phyloP scores from a whole-genome alignment of 1,140 invertebrate genomes.

The Pygmarrhopalites habei region DNA sequence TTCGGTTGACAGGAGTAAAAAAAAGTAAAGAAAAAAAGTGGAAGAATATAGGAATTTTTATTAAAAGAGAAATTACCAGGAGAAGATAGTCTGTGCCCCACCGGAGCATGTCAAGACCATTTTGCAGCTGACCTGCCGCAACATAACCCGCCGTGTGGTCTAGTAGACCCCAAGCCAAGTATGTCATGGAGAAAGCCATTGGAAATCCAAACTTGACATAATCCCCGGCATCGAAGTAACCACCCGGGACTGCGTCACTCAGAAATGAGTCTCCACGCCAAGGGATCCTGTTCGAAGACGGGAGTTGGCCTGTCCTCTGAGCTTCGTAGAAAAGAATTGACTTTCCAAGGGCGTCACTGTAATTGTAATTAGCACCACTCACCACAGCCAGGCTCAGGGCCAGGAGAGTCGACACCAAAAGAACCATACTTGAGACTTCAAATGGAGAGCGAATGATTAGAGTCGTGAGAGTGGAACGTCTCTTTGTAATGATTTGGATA shows the following conservation, averaged over 20 bases:
- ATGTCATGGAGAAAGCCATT: slow-evolving; percentile 43
- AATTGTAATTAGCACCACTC: slow-evolving; percentile 23
- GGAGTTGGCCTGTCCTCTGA: slow-evolving; percentile 44
- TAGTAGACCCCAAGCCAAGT: slow-evolving; percentile 45
- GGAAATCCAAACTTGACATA: slow-evolving; percentile 48
- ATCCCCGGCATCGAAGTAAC: slow-evolving; percentile 48
- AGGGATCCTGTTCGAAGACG: slow-evolving; percentile 42
- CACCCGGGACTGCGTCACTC: slow-evolving; percentile 43
- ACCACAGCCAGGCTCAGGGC: background rate
- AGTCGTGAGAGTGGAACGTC: too few species aligned
- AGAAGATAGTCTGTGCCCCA: slow-evolving; percentile 47
- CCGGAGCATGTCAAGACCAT: slow-evolving; percentile 41
- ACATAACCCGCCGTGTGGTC: slow-evolving; percentile 42
- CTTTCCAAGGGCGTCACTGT: slow-evolving; percentile 41
- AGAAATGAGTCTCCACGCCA: slow-evolving; percentile 44
- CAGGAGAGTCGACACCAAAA: too few species aligned
- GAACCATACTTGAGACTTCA: too few species aligned
- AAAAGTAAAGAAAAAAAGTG: too few species aligned
- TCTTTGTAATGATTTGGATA: too few species aligned
- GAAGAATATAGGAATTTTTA: slow-evolving; percentile 13
- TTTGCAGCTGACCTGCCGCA: slow-evolving; percentile 39
- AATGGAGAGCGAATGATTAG: too few species aligned
- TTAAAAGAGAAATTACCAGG: slow-evolving; percentile 37
- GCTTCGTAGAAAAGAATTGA: slow-evolving; percentile 47
- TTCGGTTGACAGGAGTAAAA: too few species aligned